These are phyloP conservation scores for Dasyprocta punctata DNA, from an alignment of 2,113 vertebrate species.

Conservation along the genomic window DNA sequence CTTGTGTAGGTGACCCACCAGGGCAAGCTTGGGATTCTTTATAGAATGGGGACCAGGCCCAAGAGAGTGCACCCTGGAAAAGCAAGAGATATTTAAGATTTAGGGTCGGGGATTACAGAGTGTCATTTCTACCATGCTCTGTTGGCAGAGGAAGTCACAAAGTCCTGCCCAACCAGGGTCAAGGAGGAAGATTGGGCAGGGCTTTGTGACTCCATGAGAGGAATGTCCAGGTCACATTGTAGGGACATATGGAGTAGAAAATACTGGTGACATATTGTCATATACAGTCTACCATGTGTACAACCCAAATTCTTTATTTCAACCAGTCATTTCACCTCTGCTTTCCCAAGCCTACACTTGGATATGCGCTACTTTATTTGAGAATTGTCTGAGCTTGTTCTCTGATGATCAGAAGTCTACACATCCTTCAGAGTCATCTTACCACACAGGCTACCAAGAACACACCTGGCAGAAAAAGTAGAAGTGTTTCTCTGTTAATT, in stretches of 20 bases:
- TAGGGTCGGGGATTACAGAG: neutral
- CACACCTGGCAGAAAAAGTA: neutral
- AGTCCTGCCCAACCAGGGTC: neutral
- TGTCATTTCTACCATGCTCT: neutral
- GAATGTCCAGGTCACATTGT: neutral
- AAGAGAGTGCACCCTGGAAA: neutral
- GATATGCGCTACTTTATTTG: neutral
- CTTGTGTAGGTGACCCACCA: fast-evolving
- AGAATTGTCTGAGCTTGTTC: neutral
- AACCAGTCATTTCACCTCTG: neutral
- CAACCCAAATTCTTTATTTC: neutral
- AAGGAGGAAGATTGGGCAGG: no score
- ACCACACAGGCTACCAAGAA: neutral
- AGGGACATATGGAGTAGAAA: neutral
- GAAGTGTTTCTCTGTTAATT: neutral
- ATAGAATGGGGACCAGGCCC: no score
- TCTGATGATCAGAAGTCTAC: neutral
- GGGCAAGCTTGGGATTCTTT: neutral
- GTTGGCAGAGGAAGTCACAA: neutral
- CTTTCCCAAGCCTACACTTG: neutral
- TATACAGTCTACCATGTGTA: neutral
- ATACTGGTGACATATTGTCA: neutral
- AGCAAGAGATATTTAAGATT: neutral
- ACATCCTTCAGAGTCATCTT: neutral
- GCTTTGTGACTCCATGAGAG: neutral